Evolutionary conservation across 1,140 invertebrate genomes (phyloP).

Genomic region (Ceratina japonica): DNA sequence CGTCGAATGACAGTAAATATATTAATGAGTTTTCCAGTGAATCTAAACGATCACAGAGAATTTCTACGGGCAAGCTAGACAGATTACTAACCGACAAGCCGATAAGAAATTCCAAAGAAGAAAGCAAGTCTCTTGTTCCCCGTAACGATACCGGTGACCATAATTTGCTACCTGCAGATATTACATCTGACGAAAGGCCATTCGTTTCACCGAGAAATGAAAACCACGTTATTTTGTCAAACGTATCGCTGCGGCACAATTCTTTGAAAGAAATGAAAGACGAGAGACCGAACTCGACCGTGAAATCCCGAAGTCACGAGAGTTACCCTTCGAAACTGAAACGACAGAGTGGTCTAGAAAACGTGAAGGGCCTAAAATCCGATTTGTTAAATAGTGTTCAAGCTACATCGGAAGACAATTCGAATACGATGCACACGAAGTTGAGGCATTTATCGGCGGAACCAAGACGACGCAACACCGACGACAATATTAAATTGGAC

Average conservation of each 20-base stretch:
- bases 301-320: slow-evolving; percentile 15
- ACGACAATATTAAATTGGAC: slow-evolving; percentile 18
- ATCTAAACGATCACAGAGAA: neutral
- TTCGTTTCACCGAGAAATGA: neutral
- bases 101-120: neutral
- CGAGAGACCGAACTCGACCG: neutral
- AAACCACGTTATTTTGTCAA: neutral
- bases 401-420: neutral
- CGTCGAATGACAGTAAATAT: neutral
- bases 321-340: slow-evolving; percentile 6
- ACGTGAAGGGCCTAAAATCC: slow-evolving; percentile 11
- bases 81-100: neutral
- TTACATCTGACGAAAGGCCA: neutral
- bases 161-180: no score
- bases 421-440: neutral
- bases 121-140: neutral
- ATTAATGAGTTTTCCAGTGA: neutral
- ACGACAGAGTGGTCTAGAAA: neutral
- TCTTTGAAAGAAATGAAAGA: neutral
- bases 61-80: neutral
- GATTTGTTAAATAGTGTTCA: neutral
- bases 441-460: slow-evolving; percentile 15
- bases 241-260: neutral
- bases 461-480: neutral
- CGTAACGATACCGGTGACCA: no score